Base-by-base conservation (phyloP, 2,113 vertebrate genomes). In the Gila orcuttii region DNA sequence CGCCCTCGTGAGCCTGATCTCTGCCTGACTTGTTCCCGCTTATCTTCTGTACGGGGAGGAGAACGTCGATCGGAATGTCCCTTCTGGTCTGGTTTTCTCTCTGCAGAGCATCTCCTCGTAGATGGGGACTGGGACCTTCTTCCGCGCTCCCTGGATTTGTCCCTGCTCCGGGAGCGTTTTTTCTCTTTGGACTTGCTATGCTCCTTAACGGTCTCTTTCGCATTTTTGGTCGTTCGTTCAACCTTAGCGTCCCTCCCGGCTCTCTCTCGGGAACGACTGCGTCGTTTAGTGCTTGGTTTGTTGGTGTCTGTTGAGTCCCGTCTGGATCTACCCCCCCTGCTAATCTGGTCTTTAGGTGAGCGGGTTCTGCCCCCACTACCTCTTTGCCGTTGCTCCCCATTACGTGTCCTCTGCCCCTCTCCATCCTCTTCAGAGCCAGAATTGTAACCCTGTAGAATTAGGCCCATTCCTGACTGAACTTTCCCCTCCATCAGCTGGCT, bases 401-500 rank as follows among this genome's bases (percentile, higher is more conserved):
- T 99, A 69, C 97, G 94, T 0, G 87, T 93, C 75, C 96, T 96
- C 17, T 59, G 78, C 28, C 82, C 71, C 21, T 85, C 85, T 15
- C 95, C 97, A 66, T 99, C 98, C 89, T 99, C 98, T 92, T 99
- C 98, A 3, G 98, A 99, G 80, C 97, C 98, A 28, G 98, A 99
- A 90, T 99, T 98, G 85, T 99, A 99, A 42, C 98, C 98, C 92
- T 99, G 98, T 39, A 99, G 92, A 91, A 99, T 99, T 64, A 99
- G 95, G 25, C 98, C 98, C 98, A 99, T 99, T 19, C 98, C 98
- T 31, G 98, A 99, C 39, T 99, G 98, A 82, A 99, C 98, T 91
- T 98, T 99, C 5, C 98, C 98, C 93, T 98, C 98, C 97, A 99
- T 99, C 89, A 99, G 91, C 89, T 99, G 98, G 1, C 98, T 99